Conservation (phyloP, 2,113 vertebrate species). For the Pterocles gutturalis region DNA sequence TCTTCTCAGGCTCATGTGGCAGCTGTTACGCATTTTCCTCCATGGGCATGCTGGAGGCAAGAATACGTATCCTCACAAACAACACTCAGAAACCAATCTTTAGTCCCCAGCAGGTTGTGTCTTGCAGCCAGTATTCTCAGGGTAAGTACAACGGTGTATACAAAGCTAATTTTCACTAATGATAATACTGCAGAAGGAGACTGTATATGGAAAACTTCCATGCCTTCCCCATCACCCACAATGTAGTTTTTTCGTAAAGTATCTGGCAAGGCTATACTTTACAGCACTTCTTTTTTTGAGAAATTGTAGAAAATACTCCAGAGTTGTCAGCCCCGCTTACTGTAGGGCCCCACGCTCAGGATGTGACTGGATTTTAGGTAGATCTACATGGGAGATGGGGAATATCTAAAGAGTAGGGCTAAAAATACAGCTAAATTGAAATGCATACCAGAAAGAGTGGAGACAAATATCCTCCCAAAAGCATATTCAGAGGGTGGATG, state of each 20-base stretch:
- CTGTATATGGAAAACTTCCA: background rate
- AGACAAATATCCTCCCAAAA: background rate
- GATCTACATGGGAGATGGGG: background rate
- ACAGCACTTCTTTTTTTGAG: background rate
- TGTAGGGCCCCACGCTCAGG: background rate
- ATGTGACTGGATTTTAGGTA: background rate
- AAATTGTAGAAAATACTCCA: background rate
- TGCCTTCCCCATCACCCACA: background rate
- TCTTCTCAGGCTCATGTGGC: slow-evolving; percentile 83
- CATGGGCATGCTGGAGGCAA: slow-evolving; percentile 94
- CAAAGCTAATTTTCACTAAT: background rate
- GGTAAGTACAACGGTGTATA: slow-evolving; percentile 73
- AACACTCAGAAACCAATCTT: slow-evolving; percentile 86
- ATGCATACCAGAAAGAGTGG: background rate
- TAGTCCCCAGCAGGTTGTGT: slow-evolving; percentile 94
- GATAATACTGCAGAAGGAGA: background rate
- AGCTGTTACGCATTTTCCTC: slow-evolving; percentile 94
- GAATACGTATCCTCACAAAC: slow-evolving; percentile 90
- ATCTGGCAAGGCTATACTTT: background rate
- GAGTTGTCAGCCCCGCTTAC: background rate
- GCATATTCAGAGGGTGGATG: background rate
- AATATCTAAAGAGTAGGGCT: background rate
- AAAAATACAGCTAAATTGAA: background rate
- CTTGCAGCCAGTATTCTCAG: slow-evolving; percentile 94
- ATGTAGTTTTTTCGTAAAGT: background rate